phyloP scores from a whole-genome alignment of 2,797 vertebrate species.

The Sebastes trivittatus region DNA sequence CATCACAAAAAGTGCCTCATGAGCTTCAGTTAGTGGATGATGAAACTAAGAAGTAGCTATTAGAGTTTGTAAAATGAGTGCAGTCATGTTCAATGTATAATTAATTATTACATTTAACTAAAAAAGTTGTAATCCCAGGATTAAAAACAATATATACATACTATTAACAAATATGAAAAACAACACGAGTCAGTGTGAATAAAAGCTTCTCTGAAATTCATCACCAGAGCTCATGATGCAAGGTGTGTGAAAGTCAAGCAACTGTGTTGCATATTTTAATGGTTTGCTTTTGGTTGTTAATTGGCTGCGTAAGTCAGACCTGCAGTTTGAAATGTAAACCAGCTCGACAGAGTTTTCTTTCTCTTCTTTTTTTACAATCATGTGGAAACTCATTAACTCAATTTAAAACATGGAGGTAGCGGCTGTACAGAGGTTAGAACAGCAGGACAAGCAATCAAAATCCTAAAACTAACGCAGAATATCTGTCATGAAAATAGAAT shows the following conservation, averaged over 20 bases:
- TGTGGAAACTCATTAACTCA: background rate
- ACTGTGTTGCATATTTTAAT: background rate
- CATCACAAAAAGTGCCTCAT: too few relatives aligned
- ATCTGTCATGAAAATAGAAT: background rate
- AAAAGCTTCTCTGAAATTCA: conserved; percentile 1
- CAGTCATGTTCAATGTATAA: background rate
- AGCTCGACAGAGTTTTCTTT: background rate
- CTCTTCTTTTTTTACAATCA: background rate
- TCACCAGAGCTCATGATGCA: background rate
- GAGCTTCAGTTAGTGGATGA: too few relatives aligned
- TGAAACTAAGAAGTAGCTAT: background rate
- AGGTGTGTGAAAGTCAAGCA: background rate
- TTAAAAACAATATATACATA: background rate
- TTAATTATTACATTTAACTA: background rate
- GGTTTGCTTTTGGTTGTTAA: conserved; percentile 2
- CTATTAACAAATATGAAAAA: background rate
- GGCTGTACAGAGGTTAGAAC: background rate
- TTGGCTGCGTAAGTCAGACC: background rate
- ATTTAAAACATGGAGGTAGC: background rate
- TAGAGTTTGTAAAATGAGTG: background rate
- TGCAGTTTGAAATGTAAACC: conserved; percentile 2
- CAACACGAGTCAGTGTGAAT: background rate
- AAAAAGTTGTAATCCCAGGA: background rate
- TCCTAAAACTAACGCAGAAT: background rate
- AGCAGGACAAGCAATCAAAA: background rate